These are phyloP conservation scores for Cerastoderma edule DNA, from an alignment of 2,888 invertebrate species.

Conservation along the genomic window DNA sequence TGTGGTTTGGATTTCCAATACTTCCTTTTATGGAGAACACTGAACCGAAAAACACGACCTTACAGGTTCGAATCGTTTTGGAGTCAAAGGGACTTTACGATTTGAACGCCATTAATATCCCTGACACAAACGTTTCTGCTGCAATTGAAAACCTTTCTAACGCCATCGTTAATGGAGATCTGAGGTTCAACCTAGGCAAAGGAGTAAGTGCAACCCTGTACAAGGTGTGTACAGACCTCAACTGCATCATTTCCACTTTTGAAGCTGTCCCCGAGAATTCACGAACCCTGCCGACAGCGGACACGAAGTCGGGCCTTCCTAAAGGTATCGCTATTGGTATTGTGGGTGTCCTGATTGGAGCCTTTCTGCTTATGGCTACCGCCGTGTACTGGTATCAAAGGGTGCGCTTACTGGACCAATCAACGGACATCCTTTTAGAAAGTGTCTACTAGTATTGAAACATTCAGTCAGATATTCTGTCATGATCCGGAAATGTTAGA, in stretches of 20 bases:
- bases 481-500: no score
- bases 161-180: background rate
- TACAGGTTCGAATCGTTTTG: background rate
- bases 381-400: no score
- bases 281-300: no score
- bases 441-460: no score
- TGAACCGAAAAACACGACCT: background rate
- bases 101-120: background rate
- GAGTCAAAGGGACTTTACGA: background rate
- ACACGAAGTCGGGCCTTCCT: no score
- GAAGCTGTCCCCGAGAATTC: background rate
- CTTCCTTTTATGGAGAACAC: background rate
- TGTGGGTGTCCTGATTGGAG: no score
- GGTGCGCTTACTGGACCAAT: no score
- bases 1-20: constrained; percentile 5
- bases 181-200: background rate
- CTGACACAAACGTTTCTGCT: background rate
- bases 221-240: background rate
- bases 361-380: no score
- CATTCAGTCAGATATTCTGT: no score
- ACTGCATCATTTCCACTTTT: background rate
- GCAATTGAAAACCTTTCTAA: background rate
- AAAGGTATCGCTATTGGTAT: no score
- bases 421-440: no score
- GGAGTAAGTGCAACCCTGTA: background rate